Evolutionary conservation across 2,888 invertebrate species (phyloP), one percentile per base, ranked within the genome.

Genomic region (Eristalinus aeneus): DNA sequence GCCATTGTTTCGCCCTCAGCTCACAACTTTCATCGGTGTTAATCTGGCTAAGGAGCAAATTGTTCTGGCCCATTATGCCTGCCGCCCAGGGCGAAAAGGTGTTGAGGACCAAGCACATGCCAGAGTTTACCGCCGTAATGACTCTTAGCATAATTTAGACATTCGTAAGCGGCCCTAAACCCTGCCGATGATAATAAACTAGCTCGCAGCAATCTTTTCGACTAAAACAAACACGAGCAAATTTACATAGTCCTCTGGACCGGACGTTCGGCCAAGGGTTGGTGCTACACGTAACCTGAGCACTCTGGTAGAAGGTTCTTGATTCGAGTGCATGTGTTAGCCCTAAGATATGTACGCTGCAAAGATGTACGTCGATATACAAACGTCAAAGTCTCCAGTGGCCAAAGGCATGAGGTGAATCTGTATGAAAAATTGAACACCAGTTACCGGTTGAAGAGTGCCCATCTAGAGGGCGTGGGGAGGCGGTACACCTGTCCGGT

Each of bases 81-180:
- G 32, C n/a, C 56, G 34, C 56, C 58, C 68, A 54, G 11, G 20
- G 34, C 27, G 53, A 67, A 53, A 68, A 56, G 22, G 54, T 34
- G 34, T 68, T 54, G 56, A 68, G 34, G 56, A 22, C 54, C 12
- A n/a, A 56, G 56, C 65, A 53, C 20, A 27, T n/a, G 22, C 1
- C 23, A 46, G 27, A n/a, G 27, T 22, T 16, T 11, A 27, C 20
- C 60, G 11, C 27, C 27, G 6, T 10, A 11, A 32, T 63, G 63
- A 34, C 63, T 61, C 63, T 85, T 85, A 85, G 71, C 85, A 85
- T 85, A 85, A 85, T 85, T 85, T 68, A 80, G 76, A 85, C 85
- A 80, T 85, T 85, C 63, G 76, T 80, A 85, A 76, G 76, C 85
- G 76, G 68, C 80, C 80, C 71, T 68, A 69, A 73, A 75, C 75